Percentiles rank a stretch among this genome's conserved stretches.
Conservation (phyloP, 2,888 invertebrate genomes). For the Acleris sparsana region DNA sequence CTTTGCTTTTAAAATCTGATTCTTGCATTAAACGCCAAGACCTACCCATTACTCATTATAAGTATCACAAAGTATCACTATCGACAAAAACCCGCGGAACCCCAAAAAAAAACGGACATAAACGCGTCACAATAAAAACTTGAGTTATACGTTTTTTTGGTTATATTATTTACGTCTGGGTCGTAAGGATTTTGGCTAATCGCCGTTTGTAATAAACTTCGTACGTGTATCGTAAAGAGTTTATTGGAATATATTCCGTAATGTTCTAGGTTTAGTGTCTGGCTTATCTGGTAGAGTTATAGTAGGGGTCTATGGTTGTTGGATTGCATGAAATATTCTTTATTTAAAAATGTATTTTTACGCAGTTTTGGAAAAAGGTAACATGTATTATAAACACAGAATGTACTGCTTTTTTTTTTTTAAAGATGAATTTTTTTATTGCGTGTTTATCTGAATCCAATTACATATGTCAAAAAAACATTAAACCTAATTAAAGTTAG, state of each 20-base stretch:
- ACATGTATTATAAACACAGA: too few relatives aligned
- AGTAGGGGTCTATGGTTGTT: slow-evolving; percentile 1
- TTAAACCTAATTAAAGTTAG: not conserved
- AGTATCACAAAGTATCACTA: not conserved
- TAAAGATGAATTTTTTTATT: too few relatives aligned
- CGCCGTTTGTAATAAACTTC: slow-evolving; percentile 57
- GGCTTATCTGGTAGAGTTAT: slow-evolving; percentile 35
- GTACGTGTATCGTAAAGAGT: slow-evolving; percentile 54
- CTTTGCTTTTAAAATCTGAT: too few relatives aligned
- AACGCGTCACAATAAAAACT: slow-evolving; percentile 69
- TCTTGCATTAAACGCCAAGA: not conserved
- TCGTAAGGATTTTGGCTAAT: slow-evolving; percentile 71
- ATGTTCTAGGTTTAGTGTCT: slow-evolving; percentile 49
- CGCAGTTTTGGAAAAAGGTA: too few relatives aligned
- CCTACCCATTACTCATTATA: not conserved
- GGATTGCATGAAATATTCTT: not conserved
- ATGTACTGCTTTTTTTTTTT: too few relatives aligned
- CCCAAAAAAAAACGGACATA: slow-evolving; percentile 48
- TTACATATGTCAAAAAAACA: too few relatives aligned
- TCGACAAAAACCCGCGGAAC: not conserved
- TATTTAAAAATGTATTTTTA: too few relatives aligned
- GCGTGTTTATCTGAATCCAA: too few relatives aligned
- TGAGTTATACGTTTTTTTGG: slow-evolving; percentile 65
- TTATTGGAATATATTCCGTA: slow-evolving; percentile 58
- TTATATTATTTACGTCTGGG: slow-evolving; percentile 66